Evolutionary conservation across 2,797 vertebrate genomes (phyloP), one percentile per base, ranked within the genome.

Genomic region (Kryptolebias ocellatus): DNA sequence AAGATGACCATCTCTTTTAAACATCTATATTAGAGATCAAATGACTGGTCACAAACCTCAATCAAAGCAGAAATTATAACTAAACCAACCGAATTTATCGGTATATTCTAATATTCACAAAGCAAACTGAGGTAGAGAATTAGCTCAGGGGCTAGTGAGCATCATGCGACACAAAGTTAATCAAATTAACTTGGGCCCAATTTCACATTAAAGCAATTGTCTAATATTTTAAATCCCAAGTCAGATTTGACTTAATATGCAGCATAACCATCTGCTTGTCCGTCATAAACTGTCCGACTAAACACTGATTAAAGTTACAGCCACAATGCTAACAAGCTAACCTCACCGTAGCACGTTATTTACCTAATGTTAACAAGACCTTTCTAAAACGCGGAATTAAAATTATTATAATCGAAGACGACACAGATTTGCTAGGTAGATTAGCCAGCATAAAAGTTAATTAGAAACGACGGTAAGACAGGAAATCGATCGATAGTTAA

Each of bases 151-250:
- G 66, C 74, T 83, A 81, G 56, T 69, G 51, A 82, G 79, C 80
- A 71, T 81, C 76, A 80, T 78, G 83, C 76, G 71, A 80, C 79
- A 83, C 70, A 79, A 81, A 82, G 81, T 87, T 83, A 71, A 84
- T 80, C 57, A 60, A 74, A 83, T 60, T 60, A 71, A 51, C 1
- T 4, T 20, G 50, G 60, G 70, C 53, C 69, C 39, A 31, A 44
- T 53, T 70, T 7, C 64, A 24, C 10, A n/a, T 17, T 4, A 68
- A 74, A 57, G 27, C 28, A 29, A 11, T 17, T 10, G 0, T 39
- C 18, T 5, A 2, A 24, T 9, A 1, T 54, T 52, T 29, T 1
- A 57, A 11, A 8, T 0, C 66, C 27, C 1, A 60, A 50, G 9
- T 17, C 0, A 47, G 5, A 20, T 46, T 2, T 54, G 2, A 34